Percentiles rank a stretch among this genome's conserved stretches.
Evolutionary conservation across 2,797 vertebrate genomes (phyloP).

Genomic region (Peromyscus attwateri): DNA sequence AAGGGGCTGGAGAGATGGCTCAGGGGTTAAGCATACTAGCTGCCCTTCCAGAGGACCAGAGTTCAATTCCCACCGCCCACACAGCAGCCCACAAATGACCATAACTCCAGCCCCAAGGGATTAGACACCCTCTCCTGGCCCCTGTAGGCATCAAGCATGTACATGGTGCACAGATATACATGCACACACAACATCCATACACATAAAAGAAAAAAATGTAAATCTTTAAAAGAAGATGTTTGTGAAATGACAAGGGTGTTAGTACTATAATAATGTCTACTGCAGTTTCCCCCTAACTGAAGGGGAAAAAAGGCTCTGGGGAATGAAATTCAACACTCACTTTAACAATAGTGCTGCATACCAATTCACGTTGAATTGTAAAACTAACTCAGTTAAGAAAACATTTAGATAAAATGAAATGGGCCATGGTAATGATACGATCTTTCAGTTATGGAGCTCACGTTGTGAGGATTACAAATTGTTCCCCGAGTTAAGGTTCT

Average conservation of each 20-base stretch:
- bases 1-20: conserved; percentile 16
- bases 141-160: neutral
- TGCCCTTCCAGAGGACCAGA: neutral
- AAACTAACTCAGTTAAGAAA: conserved; percentile 62
- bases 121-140: neutral
- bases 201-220: neutral
- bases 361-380: conserved; percentile 63
- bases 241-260: conserved; percentile 52
- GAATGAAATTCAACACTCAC: conserved; percentile 54
- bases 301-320: conserved; percentile 45
- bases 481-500: conserved; percentile 59
- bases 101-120: neutral
- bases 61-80: neutral
- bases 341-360: conserved; percentile 43
- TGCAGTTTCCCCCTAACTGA: conserved; percentile 55
- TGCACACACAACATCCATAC: neutral
- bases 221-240: conserved; percentile 22
- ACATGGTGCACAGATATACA: neutral
- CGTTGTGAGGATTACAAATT: conserved; percentile 43
- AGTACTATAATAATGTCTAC: neutral
- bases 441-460: conserved; percentile 41
- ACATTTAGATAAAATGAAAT: conserved; percentile 54
- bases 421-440: conserved; percentile 28
- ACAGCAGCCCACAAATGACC: neutral
- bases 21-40: neutral